Percentiles rank a stretch among this genome's conserved stretches.
Evolutionary conservation across 1,140 invertebrate genomes (phyloP).

Genomic region (Schlechtendalia chinensis): DNA sequence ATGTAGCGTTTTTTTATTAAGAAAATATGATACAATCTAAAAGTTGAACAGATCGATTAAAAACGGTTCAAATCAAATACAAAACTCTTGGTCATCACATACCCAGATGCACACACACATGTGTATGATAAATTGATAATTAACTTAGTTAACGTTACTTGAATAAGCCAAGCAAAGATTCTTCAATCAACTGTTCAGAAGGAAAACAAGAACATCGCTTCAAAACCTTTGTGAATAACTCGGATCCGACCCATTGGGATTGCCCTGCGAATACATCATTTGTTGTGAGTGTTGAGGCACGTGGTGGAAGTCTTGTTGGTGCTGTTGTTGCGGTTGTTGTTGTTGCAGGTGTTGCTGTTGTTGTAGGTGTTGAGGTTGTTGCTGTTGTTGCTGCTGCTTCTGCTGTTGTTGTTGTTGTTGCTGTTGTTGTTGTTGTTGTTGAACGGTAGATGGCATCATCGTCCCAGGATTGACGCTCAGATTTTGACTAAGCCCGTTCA

Average conservation of each 20-base stretch:
- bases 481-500: slow-evolving; percentile 56
- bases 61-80: background rate
- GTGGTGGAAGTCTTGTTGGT: slow-evolving; percentile 54
- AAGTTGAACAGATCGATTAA: background rate
- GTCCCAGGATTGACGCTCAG: slow-evolving; percentile 51
- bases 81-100: background rate
- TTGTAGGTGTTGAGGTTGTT: slow-evolving; percentile 54
- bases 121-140: too few species aligned
- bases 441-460: slow-evolving; percentile 57
- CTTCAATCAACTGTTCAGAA: too few species aligned
- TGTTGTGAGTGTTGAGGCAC: slow-evolving; percentile 54
- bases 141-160: background rate
- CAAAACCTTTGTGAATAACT: slow-evolving; percentile 51
- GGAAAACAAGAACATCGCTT: slow-evolving; percentile 16
- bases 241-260: slow-evolving; percentile 24
- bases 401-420: slow-evolving; percentile 58
- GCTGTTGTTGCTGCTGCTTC: slow-evolving; percentile 56
- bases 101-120: background rate
- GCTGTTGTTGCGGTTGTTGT: slow-evolving; percentile 54
- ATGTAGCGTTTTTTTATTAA: background rate
- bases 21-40: background rate
- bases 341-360: slow-evolving; percentile 57
- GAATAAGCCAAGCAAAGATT: background rate
- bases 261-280: slow-evolving; percentile 51
- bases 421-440: slow-evolving; percentile 56